Percentiles rank a stretch among this genome's conserved stretches.
phyloP scores from a whole-genome alignment of 2,797 vertebrate species.

The Uromys caudimaculatus region DNA sequence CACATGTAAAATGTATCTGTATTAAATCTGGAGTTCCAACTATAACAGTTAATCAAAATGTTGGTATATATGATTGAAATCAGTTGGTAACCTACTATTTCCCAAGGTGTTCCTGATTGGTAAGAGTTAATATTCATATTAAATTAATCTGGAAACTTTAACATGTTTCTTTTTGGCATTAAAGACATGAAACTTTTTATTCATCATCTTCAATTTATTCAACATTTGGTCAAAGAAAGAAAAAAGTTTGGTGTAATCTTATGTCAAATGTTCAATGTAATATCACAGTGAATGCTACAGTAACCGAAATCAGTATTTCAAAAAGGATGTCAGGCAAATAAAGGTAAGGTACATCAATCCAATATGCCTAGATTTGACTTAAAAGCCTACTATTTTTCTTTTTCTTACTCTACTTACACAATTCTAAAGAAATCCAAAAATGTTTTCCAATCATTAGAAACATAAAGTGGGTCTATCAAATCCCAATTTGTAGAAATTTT shows the following conservation, averaged over 20 bases:
- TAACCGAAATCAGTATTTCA: not conserved
- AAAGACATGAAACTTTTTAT: not conserved
- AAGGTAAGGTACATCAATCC: not conserved
- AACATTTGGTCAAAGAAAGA: not conserved
- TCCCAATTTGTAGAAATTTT: not conserved
- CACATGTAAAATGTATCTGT: not conserved
- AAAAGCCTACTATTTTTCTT: not conserved
- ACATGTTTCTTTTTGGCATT: not conserved
- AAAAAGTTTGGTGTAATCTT: not conserved
- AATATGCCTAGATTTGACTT: not conserved
- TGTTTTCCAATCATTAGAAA: not conserved
- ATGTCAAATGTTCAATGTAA: not conserved
- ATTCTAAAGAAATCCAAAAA: not conserved
- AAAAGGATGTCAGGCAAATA: not conserved
- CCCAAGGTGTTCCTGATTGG: not conserved
- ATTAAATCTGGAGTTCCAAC: not conserved
- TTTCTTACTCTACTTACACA: not conserved
- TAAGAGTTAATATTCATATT: not conserved
- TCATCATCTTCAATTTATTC: not conserved
- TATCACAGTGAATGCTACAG: too few relatives aligned
- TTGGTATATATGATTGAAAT: not conserved
- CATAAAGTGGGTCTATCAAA: accelerated
- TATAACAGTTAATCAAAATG: not conserved
- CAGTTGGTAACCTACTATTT: not conserved
- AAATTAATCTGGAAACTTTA: not conserved